These are phyloP conservation scores for Tachycineta bicolor DNA, from an alignment of 2,113 vertebrate species.

Conservation along the genomic window DNA sequence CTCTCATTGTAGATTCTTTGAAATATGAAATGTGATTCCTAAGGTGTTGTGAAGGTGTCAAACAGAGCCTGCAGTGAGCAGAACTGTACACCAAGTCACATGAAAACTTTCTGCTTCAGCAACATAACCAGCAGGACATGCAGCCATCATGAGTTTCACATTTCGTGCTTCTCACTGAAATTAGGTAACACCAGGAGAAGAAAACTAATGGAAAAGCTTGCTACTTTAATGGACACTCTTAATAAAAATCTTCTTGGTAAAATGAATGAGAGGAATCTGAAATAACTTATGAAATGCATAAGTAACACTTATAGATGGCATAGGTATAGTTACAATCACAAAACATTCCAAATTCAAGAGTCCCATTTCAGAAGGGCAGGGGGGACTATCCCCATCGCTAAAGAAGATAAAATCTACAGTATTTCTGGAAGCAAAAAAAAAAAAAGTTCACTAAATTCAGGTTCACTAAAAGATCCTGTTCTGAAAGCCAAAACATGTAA, in stretches of 20 bases:
- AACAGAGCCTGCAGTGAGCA: neutral
- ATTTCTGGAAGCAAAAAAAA: neutral
- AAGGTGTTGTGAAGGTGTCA: neutral
- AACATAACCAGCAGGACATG: neutral
- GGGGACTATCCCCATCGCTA: neutral
- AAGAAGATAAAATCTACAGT: neutral
- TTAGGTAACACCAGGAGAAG: neutral
- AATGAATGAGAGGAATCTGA: neutral
- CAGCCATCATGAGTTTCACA: neutral
- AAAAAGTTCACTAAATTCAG: neutral
- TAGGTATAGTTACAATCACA: neutral
- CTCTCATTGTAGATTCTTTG: neutral
- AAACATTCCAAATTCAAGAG: neutral
- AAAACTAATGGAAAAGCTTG: neutral
- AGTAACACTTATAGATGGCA: neutral
- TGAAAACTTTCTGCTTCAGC: neutral
- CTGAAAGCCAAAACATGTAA: neutral
- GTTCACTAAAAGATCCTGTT: neutral
- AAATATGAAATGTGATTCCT: neutral
- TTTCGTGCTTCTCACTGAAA: neutral
- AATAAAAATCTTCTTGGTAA: neutral
- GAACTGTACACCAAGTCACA: neutral
- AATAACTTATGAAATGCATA: neutral
- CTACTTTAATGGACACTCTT: neutral
- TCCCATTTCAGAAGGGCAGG: neutral